Percentiles rank a stretch among this genome's conserved stretches.
Evolutionary conservation across 2,797 vertebrate genomes (phyloP).

Genomic region (Hydrophis major): DNA sequence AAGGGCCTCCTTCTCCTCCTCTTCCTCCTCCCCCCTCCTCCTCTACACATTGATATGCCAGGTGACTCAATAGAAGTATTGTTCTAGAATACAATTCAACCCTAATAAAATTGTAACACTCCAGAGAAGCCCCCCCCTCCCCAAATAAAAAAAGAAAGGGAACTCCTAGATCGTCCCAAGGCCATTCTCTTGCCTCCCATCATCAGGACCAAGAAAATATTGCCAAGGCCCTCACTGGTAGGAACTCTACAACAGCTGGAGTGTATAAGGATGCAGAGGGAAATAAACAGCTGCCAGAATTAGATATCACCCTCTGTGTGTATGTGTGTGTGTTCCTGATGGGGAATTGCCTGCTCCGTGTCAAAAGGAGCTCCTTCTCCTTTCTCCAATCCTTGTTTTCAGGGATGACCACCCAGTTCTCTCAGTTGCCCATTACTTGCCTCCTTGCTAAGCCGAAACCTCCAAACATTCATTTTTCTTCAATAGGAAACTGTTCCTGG

Average conservation of each 20-base stretch:
- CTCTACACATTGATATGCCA: not conserved
- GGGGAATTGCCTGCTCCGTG: not conserved
- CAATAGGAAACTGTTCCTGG: not conserved
- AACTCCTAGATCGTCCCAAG: not conserved
- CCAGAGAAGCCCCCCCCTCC: not conserved
- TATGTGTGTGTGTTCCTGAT: not conserved
- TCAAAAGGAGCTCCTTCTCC: not conserved
- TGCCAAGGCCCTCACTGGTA: not conserved
- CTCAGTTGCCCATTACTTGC: not conserved
- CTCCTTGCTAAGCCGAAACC: not conserved
- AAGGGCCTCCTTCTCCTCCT: not conserved
- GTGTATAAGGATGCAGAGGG: not conserved
- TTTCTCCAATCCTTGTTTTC: not conserved
- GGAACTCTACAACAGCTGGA: not conserved
- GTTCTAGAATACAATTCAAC: not conserved
- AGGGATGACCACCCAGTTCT: not conserved
- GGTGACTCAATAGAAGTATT: no score
- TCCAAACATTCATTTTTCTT: not conserved
- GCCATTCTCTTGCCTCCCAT: not conserved
- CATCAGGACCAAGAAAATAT: not conserved
- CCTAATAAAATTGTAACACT: not conserved
- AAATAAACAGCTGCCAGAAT: not conserved
- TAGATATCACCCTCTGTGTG: not conserved
- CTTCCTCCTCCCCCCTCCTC: no score
- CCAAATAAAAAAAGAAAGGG: not conserved